phyloP scores from a whole-genome alignment of 1,140 invertebrate genomes.

The Pogonognathellus flavescens region DNA sequence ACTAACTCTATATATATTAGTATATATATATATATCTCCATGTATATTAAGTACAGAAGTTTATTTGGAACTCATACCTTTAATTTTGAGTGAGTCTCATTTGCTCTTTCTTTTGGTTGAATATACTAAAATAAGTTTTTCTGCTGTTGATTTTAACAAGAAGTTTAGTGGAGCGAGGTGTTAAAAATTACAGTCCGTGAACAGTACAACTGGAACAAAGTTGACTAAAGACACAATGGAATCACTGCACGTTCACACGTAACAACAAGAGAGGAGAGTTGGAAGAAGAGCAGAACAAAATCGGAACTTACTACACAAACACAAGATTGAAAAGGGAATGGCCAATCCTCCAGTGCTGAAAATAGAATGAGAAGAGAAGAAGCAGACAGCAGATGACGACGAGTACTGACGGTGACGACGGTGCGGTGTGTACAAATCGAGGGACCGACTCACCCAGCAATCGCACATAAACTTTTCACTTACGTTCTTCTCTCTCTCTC shows the following conservation, averaged over 20 bases:
- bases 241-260: not conserved
- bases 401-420: not conserved
- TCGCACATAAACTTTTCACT: not conserved
- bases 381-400: not conserved
- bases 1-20: too few species aligned
- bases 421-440: not conserved
- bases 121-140: too few species aligned
- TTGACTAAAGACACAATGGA: not conserved
- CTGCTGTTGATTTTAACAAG: too few species aligned
- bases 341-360: slow-evolving; percentile 26
- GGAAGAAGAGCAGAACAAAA: too few species aligned
- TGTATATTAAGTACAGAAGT: too few species aligned
- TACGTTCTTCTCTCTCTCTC: not conserved
- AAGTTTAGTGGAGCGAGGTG: not conserved
- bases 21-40: too few species aligned
- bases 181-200: not conserved
- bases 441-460: not conserved
- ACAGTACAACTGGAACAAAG: not conserved
- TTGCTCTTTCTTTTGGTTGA: too few species aligned
- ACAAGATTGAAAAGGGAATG: not conserved
- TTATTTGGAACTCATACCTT: too few species aligned
- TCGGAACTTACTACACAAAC: too few species aligned
- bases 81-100: too few species aligned
- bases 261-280: not conserved
- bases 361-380: slow-evolving; percentile 6